Percentiles rank a stretch among this genome's conserved stretches.
These are phyloP conservation scores for Neoarius graeffei DNA, from an alignment of 2,113 vertebrate genomes.

Conservation along the genomic window DNA sequence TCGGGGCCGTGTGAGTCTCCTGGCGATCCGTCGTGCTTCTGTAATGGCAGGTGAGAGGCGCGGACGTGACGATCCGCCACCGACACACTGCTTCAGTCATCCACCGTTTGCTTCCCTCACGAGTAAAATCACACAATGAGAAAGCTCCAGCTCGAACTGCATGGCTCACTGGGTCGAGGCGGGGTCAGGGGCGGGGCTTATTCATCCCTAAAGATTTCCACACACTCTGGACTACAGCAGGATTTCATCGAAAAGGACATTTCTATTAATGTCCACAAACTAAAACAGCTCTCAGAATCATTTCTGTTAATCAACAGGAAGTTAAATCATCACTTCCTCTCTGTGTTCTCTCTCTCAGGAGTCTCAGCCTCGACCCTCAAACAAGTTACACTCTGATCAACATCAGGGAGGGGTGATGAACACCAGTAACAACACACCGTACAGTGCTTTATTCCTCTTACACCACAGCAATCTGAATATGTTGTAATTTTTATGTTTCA, in stretches of 20 bases:
- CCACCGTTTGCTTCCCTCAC: constrained; percentile 60
- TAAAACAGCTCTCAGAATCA: background rate
- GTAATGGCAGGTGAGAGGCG: constrained; percentile 35
- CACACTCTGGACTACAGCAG: background rate
- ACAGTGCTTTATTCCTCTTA: no score
- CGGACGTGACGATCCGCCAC: constrained; percentile 40
- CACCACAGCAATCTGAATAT: no score
- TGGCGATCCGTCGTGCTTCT: constrained; percentile 65
- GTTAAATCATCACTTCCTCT: no score
- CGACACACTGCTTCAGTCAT: constrained; percentile 34
- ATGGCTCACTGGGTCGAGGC: background rate
- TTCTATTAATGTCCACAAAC: background rate
- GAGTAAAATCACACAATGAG: constrained; percentile 62
- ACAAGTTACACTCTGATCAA: background rate
- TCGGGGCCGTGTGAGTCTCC: constrained; percentile 61
- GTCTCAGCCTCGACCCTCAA: background rate
- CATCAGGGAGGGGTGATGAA: no score
- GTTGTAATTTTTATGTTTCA: no score
- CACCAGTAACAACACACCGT: no score
- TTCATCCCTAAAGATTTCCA: background rate
- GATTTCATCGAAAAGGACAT: background rate
- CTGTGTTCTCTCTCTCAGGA: no score
- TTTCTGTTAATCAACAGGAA: no score
- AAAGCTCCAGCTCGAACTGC: constrained; percentile 17
- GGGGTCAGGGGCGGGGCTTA: background rate